Evolutionary conservation across 2,797 vertebrate genomes (phyloP).

Genomic region (Pipistrellus pygmaeus): DNA sequence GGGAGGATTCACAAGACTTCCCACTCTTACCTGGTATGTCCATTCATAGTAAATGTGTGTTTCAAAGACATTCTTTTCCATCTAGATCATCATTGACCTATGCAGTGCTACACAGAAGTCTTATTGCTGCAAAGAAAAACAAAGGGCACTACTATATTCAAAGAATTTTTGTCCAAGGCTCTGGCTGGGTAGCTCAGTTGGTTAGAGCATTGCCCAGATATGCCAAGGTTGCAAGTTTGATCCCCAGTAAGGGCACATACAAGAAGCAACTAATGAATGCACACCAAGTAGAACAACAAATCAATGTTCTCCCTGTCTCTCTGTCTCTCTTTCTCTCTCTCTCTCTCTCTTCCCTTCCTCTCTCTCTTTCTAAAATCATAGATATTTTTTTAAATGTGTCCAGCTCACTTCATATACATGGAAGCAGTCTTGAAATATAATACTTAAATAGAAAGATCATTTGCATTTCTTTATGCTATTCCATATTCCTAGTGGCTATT

Average conservation of each 20-base stretch:
- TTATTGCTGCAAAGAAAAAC: background rate
- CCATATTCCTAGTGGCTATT: background rate
- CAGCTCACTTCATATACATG: background rate
- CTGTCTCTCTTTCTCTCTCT: too few species aligned
- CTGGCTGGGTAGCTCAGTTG: background rate
- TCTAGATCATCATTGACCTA: background rate
- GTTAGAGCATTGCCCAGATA: background rate
- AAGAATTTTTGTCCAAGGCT: background rate
- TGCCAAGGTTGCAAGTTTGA: background rate
- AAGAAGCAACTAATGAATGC: background rate
- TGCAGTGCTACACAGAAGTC: background rate
- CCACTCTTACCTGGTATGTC: background rate
- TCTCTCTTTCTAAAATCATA: background rate
- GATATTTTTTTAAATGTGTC: background rate
- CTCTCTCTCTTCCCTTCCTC: background rate
- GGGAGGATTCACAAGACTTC: background rate
- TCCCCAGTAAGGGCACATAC: background rate
- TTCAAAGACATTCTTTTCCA: slow-evolving; percentile 9
- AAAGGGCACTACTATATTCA: background rate
- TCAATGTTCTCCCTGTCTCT: background rate
- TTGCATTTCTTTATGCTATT: slow-evolving; percentile 42
- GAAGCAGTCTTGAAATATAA: slow-evolving; percentile 2
- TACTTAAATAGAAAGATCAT: slow-evolving; percentile 34
- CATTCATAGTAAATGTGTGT: background rate
- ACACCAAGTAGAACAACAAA: background rate